Evolutionary conservation across 2,888 invertebrate species (phyloP), one percentile per base, ranked within the genome.

Genomic region (Gnatocerus cornutus): DNA sequence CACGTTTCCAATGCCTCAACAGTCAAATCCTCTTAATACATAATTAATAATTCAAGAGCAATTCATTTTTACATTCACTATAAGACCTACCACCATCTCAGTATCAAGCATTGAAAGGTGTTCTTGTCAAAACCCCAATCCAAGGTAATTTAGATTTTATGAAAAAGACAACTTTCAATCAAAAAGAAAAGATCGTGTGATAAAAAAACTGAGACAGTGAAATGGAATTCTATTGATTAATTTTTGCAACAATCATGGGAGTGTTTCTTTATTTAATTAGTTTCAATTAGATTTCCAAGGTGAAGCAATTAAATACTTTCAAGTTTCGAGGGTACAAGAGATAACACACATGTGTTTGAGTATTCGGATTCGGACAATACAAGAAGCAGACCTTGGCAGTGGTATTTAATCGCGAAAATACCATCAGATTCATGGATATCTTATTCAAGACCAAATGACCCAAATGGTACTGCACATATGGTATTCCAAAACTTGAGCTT

Each of bases 231-330:
- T 13, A 45, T 46, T 52, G 41, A 63, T 63, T 63, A 16, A 61
- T 39, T 63, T 41, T 52, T 30, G 63, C 41, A 30, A 52, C 37
- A 52, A 14, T 48, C 12, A 27, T 53, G 30, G 63, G 63, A 45
- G 65, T 56, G 65, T 56, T 56, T 45, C 37, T 27, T 46, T 56
- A 65, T 65, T 37, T 56, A 65, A 65, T 56, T 65, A 55, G 46
- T 10, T 46, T 27, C 56, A 56, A 65, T 65, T 56, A 65, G 33
- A 45, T 10, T 27, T 6, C 27, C 27, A 37, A 61, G 12, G 48
- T 30, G 45, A 59, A 14, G 8, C 8, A 13, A 33, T 12, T 12
- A 13, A 13, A 46, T 39, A 50, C 39, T 61, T 61, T 9, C 14
- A 29, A 14, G 21, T 12, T 8, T 41, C 21, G 41, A 45, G 45